Conservation (phyloP, 2,113 vertebrate species). For the Orycteropus afer region DNA sequence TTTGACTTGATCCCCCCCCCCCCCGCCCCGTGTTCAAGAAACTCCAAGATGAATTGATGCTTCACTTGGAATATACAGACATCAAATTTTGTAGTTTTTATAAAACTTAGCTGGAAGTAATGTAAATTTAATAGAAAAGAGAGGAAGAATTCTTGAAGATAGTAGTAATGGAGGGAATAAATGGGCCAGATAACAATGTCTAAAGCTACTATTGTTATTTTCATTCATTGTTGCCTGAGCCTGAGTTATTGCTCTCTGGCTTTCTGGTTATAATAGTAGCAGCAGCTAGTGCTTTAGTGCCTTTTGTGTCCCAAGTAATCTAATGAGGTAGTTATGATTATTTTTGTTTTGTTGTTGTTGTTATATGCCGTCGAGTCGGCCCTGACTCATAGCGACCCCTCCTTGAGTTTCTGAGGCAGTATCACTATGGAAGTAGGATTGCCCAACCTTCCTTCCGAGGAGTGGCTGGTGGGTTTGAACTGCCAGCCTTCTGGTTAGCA, state of each 20-base stretch:
- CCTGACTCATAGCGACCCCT: no score
- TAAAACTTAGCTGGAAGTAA: background rate
- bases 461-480: no score
- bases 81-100: slow-evolving; percentile 30
- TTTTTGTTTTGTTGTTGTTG: slow-evolving; percentile 48
- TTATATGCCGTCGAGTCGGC: no score
- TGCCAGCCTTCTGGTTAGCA: no score
- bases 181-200: background rate
- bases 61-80: background rate
- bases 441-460: no score
- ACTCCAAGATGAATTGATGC: background rate
- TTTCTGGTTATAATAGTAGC: slow-evolving; percentile 49
- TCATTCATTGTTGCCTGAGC: background rate
- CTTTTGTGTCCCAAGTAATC: background rate
- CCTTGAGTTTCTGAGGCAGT: no score
- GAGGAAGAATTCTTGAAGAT: background rate
- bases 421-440: no score
- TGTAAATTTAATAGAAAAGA: background rate
- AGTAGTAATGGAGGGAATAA: slow-evolving; percentile 18
- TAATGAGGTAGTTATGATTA: background rate
- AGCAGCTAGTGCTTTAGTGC: background rate
- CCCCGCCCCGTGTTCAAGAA: background rate
- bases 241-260: background rate
- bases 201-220: background rate
- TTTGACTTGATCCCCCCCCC: no score